phyloP scores from a whole-genome alignment of 2,888 invertebrate species.

The Netelia melanura region DNA sequence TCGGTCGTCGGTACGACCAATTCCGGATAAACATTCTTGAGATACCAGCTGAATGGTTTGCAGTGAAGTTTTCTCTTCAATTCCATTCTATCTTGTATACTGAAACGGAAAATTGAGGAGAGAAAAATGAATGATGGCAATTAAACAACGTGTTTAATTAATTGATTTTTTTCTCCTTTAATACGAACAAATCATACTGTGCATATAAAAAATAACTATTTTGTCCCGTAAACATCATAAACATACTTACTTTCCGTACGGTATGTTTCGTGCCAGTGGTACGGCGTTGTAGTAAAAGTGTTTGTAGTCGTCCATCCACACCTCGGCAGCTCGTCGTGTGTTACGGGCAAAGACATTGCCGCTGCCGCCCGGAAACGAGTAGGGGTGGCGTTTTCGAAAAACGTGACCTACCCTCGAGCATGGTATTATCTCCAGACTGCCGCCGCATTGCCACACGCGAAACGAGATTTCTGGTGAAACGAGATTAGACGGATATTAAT shows the following conservation, averaged over 20 bases:
- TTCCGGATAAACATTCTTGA: constrained; percentile 97
- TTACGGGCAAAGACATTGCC: constrained; percentile 98
- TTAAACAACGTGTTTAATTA: constrained; percentile 7
- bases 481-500: constrained; percentile 11
- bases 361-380: constrained; percentile 98
- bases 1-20: constrained; percentile 90
- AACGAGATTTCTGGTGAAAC: constrained; percentile 89
- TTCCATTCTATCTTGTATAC: constrained; percentile 93
- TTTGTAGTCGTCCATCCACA: constrained; percentile 99
- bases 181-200: background rate
- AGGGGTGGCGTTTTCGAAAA: constrained; percentile 98
- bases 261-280: constrained; percentile 94
- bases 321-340: constrained; percentile 98
- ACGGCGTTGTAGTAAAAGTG: constrained; percentile 97
- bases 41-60: constrained; percentile 98
- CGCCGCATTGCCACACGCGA: constrained; percentile 99
- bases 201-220: no score
- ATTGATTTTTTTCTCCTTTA: constrained; percentile 1
- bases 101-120: constrained; percentile 81
- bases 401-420: constrained; percentile 98
- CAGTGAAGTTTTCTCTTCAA: constrained; percentile 93
- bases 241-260: constrained; percentile 93
- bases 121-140: constrained; percentile 15
- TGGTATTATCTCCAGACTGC: constrained; percentile 98
- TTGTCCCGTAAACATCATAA: background rate